Conservation (phyloP, 1,140 invertebrate species). For the Drosophila pandora region DNA sequence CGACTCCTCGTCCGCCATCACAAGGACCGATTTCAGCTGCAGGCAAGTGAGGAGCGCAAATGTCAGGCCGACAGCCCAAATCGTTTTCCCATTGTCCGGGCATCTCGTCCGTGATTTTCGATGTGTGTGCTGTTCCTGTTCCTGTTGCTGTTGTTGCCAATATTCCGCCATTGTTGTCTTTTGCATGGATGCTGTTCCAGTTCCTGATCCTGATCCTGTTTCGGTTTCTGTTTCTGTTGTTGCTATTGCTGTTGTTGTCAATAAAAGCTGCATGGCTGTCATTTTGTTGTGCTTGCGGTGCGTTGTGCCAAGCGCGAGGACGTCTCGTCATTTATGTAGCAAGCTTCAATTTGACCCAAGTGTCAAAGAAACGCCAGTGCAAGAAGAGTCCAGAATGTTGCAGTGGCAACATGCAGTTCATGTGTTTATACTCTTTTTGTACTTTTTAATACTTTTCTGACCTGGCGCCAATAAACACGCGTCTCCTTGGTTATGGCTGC, state of each 20-base stretch:
- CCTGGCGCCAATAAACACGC: conserved; percentile 47
- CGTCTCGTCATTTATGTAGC: conserved; percentile 76
- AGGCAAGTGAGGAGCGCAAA: conserved; percentile 55
- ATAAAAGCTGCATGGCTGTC: conserved; percentile 73
- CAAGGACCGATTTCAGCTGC: conserved; percentile 33
- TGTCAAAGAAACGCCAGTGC: conserved; percentile 58
- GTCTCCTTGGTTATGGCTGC: conserved; percentile 42
- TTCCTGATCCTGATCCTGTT: conserved; percentile 32
- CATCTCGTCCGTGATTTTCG: conserved; percentile 73
- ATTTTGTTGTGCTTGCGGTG: conserved; percentile 62
- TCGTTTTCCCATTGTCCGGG: conserved; percentile 54
- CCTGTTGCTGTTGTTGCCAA: conserved; percentile 29
- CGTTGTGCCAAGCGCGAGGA: conserved; percentile 57
- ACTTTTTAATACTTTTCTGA: conserved; percentile 5
- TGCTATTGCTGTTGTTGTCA: conserved; percentile 46
- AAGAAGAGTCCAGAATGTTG: conserved; percentile 17
- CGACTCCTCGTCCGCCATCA: conserved; percentile 67
- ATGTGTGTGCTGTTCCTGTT: conserved; percentile 48
- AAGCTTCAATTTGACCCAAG: conserved; percentile 60
- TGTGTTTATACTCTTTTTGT: neutral
- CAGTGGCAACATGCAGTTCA: conserved; percentile 25
- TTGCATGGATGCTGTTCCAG: conserved; percentile 38
- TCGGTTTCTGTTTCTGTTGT: conserved; percentile 20
- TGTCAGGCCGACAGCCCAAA: conserved; percentile 55
- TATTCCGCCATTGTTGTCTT: conserved; percentile 27